Evolutionary conservation across 2,113 vertebrate species (phyloP), one percentile per base, ranked within the genome.

Genomic region (Melanostigma gelatinosum): DNA sequence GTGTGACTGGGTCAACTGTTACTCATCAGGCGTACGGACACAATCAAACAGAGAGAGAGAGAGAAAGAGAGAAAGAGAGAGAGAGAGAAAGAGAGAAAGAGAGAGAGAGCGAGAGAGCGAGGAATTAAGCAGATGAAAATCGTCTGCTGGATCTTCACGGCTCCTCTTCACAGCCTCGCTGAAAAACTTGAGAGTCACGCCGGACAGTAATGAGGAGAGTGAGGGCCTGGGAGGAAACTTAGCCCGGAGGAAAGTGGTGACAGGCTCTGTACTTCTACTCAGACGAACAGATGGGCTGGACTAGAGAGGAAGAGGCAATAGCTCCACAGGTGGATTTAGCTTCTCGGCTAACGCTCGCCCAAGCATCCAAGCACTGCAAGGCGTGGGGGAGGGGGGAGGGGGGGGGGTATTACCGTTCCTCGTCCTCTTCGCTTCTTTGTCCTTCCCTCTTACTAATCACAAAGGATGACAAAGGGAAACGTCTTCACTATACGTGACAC

Each of bases 1-100:
- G 93, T 77, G 89, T 68, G 82, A 82, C 90, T 82, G 81, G 86
- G 91, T 90, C 88, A 92, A 94, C 92, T 87, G 80, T 85, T 88
- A 91, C 91, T 93, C 90, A 91, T 92, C 90, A 92, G 77, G 84
- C 83, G 82, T 84, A 81, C 68, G 74, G 90, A 92, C 64, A 84
- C 84, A 91, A 91, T 93, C 89, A 91, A 27, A 57, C 24, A 54
- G n/a, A 55, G 54, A 46, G 44, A 46, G 13, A 5, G 42, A 44
- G 42, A 44, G 12, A 44, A 12, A 44, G 42, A 44, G 42, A 44
- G 12, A 34, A 6, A 34, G 34, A 34, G 34, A 34, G 1, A 54
- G n/a, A 55, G 10, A 55, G 54, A 44, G 12, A 44, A 12, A 44
- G 42, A 44, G 42, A 44, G 12, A 34, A 5, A 34, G 34, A 34